phyloP scores from a whole-genome alignment of 2,113 vertebrate species.

The Gavialis gangeticus region DNA sequence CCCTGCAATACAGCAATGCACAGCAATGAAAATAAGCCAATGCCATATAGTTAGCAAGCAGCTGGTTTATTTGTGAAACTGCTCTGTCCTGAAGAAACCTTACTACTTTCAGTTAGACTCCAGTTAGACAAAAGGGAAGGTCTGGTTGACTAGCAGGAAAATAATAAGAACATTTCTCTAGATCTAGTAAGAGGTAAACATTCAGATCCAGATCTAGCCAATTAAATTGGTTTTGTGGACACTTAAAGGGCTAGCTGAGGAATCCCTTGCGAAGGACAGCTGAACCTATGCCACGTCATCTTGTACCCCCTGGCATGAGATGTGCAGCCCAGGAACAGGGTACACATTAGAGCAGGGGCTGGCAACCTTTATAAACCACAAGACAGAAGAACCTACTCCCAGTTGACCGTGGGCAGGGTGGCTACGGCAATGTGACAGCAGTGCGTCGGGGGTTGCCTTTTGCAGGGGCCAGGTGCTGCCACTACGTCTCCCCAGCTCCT shows the following conservation, averaged over 20 bases:
- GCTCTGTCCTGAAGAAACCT: not conserved
- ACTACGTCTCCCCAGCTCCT: too few relatives aligned
- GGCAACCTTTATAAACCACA: too few relatives aligned
- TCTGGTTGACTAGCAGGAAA: fast-evolving
- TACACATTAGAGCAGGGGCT: too few relatives aligned
- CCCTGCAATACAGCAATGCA: not conserved
- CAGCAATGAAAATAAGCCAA: not conserved
- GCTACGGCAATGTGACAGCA: too few relatives aligned
- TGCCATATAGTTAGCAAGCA: not conserved
- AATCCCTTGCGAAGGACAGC: not conserved
- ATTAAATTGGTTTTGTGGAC: not conserved
- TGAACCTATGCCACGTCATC: not conserved
- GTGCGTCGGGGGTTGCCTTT: too few relatives aligned
- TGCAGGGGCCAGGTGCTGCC: too few relatives aligned
- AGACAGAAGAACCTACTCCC: too few relatives aligned
- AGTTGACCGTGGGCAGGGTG: too few relatives aligned
- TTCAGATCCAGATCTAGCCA: not conserved
- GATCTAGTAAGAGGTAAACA: not conserved
- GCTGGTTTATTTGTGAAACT: not conserved
- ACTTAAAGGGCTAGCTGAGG: not conserved
- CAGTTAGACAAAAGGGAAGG: not conserved
- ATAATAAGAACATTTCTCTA: not conserved
- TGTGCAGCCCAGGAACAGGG: not conserved
- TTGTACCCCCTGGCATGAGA: not conserved
- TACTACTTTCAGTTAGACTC: not conserved